Conservation (phyloP, 2,797 vertebrate genomes). For the Rhynchotus rufescens region DNA sequence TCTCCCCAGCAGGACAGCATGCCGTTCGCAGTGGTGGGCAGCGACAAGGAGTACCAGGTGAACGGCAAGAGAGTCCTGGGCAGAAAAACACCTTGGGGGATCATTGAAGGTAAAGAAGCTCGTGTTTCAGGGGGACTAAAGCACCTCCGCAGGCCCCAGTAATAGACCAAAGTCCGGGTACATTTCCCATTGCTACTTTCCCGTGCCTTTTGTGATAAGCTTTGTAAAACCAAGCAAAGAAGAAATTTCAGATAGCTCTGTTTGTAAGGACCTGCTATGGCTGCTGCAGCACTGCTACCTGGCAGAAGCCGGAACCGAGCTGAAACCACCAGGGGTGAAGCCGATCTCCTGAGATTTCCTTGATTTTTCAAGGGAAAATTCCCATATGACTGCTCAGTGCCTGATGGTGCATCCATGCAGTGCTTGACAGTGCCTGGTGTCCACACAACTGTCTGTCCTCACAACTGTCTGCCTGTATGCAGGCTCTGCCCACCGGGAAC, state of each 20-base stretch:
- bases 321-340: neutral
- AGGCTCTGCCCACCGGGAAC: neutral
- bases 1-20: constrained; percentile 89
- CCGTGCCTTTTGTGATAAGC: neutral
- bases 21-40: constrained; percentile 97
- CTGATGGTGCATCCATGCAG: neutral
- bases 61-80: constrained; percentile 94
- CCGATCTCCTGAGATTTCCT: neutral
- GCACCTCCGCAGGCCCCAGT: neutral
- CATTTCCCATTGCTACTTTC: neutral
- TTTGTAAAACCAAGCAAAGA: neutral
- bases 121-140: neutral
- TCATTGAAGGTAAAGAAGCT: constrained; percentile 90
- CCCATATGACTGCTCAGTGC: neutral
- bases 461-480: no score
- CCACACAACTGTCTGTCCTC: neutral
- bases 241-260: neutral
- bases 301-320: neutral
- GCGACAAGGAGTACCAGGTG: constrained; percentile 98
- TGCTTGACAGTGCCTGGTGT: fast-evolving
- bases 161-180: neutral
- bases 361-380: neutral
- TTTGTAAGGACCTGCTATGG: neutral
- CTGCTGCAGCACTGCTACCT: neutral
- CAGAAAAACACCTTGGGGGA: constrained; percentile 96